Base-by-base conservation (phyloP, 2,797 vertebrate species). In the Leptodactylus fallax region DNA sequence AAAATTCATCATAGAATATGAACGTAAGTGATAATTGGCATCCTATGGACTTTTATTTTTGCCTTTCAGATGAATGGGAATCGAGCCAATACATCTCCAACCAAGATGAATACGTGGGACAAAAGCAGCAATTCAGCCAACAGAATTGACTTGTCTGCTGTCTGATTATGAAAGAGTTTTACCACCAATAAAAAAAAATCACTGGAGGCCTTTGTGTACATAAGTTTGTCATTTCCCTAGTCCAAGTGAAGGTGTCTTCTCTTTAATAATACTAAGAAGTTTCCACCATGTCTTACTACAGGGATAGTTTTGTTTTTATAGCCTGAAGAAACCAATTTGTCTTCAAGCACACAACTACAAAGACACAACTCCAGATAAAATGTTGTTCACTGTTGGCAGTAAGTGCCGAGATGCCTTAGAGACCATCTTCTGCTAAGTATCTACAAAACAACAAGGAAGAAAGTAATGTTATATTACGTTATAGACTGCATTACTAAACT, bases 21-120 rank as follows among this genome's bases (percentile, higher is more conserved):
- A 72, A 72, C 8, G 25, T 84, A 36, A 45, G 21, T 25, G 19
- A 19, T 51, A 45, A 14, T n/a, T 83, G 25, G 8, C 49, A 83
- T 63, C 21, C n/a, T 51, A 13, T 58, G 51, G 9, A 36, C 56
- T 74, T 53, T 87, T 81, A 17, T 51, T 85, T 90, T 79, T 90
- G n/a, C 13, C 87, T 90, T 93, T 23, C 91, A 99, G 98, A 95
- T 98, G 95, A 97, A 96, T 45, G 98, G 97, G 92, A 96, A 97
- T 93, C 97, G 95, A 91, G 96, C 96, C 12, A 96, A 96, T n/a
- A 94, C 95, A 0, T 93, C 89, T 79, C 97, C 98, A 79, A 96
- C 96, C 0, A 98, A 97, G 92, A 95, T 98, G 92, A 95, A 97
- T 94, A 97, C 97, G 2, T 99, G 97, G 97, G 97, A 99, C 91